Conservation (phyloP, 2,888 invertebrate species). For the Lutraria lutraria region DNA sequence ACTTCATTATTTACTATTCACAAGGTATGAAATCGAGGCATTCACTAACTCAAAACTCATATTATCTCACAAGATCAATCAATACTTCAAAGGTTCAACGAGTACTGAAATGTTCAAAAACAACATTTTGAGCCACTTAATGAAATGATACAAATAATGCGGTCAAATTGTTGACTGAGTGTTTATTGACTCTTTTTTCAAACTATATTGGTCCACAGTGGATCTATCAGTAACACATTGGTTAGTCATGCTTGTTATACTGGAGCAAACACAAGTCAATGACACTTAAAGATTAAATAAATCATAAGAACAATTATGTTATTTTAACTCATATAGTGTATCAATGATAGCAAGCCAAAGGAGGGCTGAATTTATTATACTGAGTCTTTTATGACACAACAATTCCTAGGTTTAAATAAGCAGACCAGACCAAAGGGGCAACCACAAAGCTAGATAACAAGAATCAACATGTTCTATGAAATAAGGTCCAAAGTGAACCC, state of each 20-base stretch:
- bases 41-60: background rate
- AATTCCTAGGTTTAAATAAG: background rate
- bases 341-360: background rate
- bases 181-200: background rate
- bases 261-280: background rate
- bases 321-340: background rate
- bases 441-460: background rate
- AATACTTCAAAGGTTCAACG: background rate
- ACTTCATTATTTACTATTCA: background rate
- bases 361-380: background rate
- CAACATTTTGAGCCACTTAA: background rate
- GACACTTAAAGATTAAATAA: background rate
- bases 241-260: background rate
- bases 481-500: background rate
- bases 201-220: background rate
- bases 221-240: background rate
- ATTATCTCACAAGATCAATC: background rate
- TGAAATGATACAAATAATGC: background rate
- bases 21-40: background rate
- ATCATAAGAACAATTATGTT: background rate
- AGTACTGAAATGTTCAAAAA: constrained; percentile 16
- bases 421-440: background rate
- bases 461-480: background rate
- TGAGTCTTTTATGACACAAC: background rate
- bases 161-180: background rate